Conservation (phyloP, 2,797 vertebrate genomes). For the Acrossocheilus fasciatus region DNA sequence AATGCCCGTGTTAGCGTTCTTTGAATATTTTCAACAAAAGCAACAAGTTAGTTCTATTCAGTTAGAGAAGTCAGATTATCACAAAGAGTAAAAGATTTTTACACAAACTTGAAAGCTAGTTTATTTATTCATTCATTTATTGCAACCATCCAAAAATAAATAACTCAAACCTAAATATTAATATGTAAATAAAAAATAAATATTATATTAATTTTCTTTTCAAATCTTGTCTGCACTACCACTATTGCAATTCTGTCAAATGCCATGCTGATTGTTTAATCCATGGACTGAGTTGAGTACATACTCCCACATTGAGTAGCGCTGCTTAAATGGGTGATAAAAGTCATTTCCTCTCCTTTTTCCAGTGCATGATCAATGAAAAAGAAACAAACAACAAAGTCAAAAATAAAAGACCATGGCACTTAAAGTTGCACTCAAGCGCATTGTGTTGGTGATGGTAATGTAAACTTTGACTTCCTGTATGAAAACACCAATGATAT, state of each 20-base stretch:
- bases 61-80: background rate
- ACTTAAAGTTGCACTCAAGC: too few species aligned
- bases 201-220: too few species aligned
- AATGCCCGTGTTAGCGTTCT: slow-evolving; percentile 6
- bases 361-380: too few species aligned
- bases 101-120: background rate
- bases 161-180: background rate
- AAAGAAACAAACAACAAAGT: background rate
- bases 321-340: background rate
- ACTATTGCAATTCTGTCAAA: background rate
- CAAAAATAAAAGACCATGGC: background rate
- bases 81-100: background rate
- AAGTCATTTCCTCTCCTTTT: background rate
- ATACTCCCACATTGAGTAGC: background rate
- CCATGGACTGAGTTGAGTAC: background rate
- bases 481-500: too few species aligned
- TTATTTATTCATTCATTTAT: background rate
- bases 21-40: slow-evolving; percentile 6
- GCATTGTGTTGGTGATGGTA: too few species aligned
- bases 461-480: too few species aligned
- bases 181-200: background rate
- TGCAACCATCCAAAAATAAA: background rate
- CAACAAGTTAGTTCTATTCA: slow-evolving; percentile 5
- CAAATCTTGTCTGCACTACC: background rate
- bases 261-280: background rate